These are phyloP conservation scores for Hypercompe scribonia DNA, from an alignment of 2,888 invertebrate species.

Conservation along the genomic window DNA sequence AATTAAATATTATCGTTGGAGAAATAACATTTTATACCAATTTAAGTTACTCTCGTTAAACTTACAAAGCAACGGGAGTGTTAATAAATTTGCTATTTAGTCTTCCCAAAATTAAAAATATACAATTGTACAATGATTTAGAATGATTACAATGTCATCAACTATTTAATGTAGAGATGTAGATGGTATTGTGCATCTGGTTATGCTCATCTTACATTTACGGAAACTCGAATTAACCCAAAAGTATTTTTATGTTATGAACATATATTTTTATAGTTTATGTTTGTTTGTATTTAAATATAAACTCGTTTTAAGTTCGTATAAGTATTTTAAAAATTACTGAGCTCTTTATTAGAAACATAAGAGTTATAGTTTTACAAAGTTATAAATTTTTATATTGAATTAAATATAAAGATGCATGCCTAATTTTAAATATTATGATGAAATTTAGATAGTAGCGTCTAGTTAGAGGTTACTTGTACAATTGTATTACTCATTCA, in stretches of 20 bases:
- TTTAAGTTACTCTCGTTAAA: constrained; percentile 48
- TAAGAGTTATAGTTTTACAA: too few relatives aligned
- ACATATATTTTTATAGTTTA: too few relatives aligned
- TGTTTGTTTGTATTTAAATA: not conserved
- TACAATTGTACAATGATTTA: not conserved
- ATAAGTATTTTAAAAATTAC: not conserved
- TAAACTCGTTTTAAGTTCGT: not conserved
- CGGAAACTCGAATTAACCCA: not conserved
- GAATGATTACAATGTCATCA: not conserved
- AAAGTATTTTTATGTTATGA: not conserved
- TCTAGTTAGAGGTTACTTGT: constrained; percentile 60
- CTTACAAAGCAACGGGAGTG: not conserved
- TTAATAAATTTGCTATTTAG: not conserved
- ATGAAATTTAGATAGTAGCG: constrained; percentile 32
- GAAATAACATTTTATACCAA: constrained; percentile 39
- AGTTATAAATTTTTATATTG: not conserved
- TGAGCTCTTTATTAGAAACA: too few relatives aligned
- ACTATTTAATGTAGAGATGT: not conserved
- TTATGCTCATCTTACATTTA: not conserved
- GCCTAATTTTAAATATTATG: not conserved
- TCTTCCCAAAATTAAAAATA: not conserved
- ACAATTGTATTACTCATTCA: constrained; percentile 58
- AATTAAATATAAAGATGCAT: not conserved
- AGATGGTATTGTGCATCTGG: not conserved
- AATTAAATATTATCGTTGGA: constrained; percentile 34